Conservation (phyloP, 2,888 invertebrate species). For the Meta bourneti region DNA sequence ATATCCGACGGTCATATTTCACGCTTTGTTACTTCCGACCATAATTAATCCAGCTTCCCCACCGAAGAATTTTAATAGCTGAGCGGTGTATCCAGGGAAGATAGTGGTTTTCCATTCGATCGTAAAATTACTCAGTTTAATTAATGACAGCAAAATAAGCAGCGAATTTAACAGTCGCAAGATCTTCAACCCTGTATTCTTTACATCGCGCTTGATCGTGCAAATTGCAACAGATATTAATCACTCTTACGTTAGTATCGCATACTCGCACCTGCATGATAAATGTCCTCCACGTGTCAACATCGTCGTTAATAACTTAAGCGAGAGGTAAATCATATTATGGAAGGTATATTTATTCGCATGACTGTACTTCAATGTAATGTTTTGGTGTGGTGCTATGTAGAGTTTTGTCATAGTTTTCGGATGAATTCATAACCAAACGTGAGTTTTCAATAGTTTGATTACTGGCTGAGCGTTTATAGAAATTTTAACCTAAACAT, state of each 20-base stretch:
- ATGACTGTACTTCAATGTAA: background rate
- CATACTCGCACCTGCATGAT: constrained; percentile 2
- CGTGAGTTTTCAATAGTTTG: too few species aligned
- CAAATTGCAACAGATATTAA: background rate
- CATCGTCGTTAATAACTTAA: background rate
- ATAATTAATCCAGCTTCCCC: constrained; percentile 15
- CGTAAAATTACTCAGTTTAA: constrained; percentile 26
- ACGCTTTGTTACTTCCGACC: background rate
- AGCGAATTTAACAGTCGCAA: background rate
- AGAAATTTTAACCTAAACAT: too few species aligned
- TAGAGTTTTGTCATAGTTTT: too few species aligned
- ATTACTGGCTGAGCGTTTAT: too few species aligned
- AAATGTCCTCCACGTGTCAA: background rate
- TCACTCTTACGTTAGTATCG: background rate
- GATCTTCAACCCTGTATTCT: background rate
- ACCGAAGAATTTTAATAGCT: constrained; percentile 7
- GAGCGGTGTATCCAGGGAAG: background rate
- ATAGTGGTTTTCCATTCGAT: background rate
- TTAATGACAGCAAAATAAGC: constrained; percentile 6
- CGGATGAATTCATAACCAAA: too few species aligned
- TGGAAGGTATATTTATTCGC: background rate
- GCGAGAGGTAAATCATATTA: background rate
- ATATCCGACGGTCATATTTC: background rate
- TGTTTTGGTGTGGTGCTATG: background rate
- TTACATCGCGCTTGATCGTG: background rate